A percentile compares a stretch with the other conserved stretches of the same genome.
Conservation (phyloP, 2,797 vertebrate genomes). For the Tolypeutes matacus region DNA sequence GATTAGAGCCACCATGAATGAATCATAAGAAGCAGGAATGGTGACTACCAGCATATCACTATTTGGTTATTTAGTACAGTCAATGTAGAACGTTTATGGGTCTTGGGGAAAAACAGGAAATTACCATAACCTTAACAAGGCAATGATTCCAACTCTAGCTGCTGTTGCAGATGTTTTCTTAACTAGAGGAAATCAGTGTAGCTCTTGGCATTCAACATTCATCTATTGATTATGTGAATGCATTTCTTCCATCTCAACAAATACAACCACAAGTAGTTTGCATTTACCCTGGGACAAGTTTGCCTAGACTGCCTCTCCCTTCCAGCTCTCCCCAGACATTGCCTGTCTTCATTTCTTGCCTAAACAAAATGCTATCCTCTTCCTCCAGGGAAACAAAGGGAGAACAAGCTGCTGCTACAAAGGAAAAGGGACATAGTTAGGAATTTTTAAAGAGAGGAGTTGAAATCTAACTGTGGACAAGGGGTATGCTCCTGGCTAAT, state of each 20-base stretch:
- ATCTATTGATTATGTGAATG: conserved; percentile 58
- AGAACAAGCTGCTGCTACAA: conserved; percentile 1
- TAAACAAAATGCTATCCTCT: not conserved
- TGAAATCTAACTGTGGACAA: conserved; percentile 27
- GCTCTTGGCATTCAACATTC: conserved; percentile 40
- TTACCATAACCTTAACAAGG: conserved; percentile 34
- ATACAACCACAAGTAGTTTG: conserved; percentile 49
- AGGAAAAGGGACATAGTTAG: not conserved
- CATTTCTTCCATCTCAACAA: conserved; percentile 51
- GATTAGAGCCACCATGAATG: not conserved
- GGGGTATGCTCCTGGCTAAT: not conserved
- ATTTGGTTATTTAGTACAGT: conserved; percentile 34
- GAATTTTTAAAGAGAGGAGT: not conserved
- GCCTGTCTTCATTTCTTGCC: conserved; percentile 57
- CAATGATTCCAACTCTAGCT: conserved; percentile 44
- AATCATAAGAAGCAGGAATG: conserved; percentile 37
- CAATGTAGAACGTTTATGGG: conserved; percentile 21
- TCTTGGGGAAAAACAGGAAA: conserved; percentile 1
- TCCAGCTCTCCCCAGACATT: conserved; percentile 6
- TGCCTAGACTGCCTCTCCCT: conserved; percentile 45
- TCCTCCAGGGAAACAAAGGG: conserved; percentile 14
- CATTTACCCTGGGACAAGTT: conserved; percentile 30
- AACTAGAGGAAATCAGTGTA: conserved; percentile 16
- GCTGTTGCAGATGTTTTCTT: conserved; percentile 50
- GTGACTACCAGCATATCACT: not conserved